Evolutionary conservation across 1,140 invertebrate species (phyloP).

Genomic region (Drosophila lowei): DNA sequence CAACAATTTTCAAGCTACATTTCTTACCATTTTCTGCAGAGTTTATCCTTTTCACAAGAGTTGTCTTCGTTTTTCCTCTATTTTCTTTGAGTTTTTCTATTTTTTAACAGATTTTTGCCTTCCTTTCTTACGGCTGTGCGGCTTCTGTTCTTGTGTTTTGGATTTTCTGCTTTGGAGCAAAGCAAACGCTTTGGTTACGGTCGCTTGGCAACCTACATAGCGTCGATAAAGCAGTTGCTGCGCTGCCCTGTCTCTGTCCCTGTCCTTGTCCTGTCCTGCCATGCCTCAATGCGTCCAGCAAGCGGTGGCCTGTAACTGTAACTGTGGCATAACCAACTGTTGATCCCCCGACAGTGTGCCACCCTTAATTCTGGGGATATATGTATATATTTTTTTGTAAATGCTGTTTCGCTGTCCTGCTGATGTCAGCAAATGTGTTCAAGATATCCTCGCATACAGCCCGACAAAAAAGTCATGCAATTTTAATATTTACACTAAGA

Average conservation of each 20-base stretch:
- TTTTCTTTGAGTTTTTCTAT: conserved; percentile 18
- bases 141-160: conserved; percentile 22
- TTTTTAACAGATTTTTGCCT: conserved; percentile 7
- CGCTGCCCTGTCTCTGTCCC: no score
- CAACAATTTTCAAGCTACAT: conserved; percentile 44
- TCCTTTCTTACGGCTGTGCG: conserved; percentile 6
- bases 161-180: conserved; percentile 12
- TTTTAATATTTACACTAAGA: background rate
- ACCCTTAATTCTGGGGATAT: conserved; percentile 27
- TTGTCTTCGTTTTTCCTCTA: conserved; percentile 6
- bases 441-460: no score
- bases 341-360: conserved; percentile 20
- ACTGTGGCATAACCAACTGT: conserved; percentile 26
- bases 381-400: conserved; percentile 15
- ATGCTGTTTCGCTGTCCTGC: background rate
- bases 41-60: background rate
- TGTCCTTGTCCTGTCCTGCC: background rate
- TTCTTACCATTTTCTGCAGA: conserved; percentile 66
- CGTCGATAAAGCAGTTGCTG: conserved; percentile 66
- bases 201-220: conserved; percentile 71
- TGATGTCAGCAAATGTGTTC: conserved; percentile 12
- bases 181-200: conserved; percentile 64
- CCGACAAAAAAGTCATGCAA: no score
- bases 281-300: conserved; percentile 45
- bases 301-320: background rate